A percentile compares a stretch with the other conserved stretches of the same genome.
Conservation (phyloP, 2,888 invertebrate genomes). For the Torymus auratus region DNA sequence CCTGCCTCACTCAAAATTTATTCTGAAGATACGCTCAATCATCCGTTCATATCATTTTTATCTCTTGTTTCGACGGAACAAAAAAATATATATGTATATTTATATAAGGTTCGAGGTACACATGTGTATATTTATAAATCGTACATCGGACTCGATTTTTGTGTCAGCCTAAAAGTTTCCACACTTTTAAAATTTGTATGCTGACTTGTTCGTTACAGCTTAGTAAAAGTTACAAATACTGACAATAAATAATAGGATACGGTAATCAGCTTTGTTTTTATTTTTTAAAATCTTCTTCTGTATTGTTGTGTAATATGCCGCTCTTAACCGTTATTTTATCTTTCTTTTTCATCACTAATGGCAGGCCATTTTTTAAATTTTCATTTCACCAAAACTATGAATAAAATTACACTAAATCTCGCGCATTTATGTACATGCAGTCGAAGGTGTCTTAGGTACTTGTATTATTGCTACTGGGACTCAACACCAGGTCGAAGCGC, state of each 20-base stretch:
- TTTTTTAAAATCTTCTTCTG: not conserved
- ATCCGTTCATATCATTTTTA: constrained; percentile 11
- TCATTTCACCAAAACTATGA: constrained; percentile 26
- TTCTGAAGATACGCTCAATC: constrained; percentile 29
- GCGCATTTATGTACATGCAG: constrained; percentile 48
- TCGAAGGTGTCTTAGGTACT: constrained; percentile 51
- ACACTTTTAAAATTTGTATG: constrained; percentile 49
- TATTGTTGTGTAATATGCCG: not conserved
- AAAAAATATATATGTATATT: constrained; percentile 37
- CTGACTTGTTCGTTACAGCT: constrained; percentile 29
- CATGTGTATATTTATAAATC: constrained; percentile 51
- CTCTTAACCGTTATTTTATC: not conserved
- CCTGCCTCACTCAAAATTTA: constrained; percentile 30
- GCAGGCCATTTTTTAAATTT: constrained; percentile 27
- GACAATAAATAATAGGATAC: constrained; percentile 55
- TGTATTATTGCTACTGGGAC: constrained; percentile 55
- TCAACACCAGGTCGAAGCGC: constrained; percentile 45
- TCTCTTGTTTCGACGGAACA: constrained; percentile 30
- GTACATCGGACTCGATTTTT: constrained; percentile 29
- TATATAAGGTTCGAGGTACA: constrained; percentile 48
- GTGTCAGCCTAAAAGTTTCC: constrained; percentile 26
- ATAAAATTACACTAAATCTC: constrained; percentile 12
- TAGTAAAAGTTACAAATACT: constrained; percentile 59
- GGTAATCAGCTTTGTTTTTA: constrained; percentile 23
- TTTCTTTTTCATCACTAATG: constrained; percentile 8